A percentile compares a stretch with the other conserved stretches of the same genome.
Conservation (phyloP, 2,888 invertebrate species). For the Molanna angustata region DNA sequence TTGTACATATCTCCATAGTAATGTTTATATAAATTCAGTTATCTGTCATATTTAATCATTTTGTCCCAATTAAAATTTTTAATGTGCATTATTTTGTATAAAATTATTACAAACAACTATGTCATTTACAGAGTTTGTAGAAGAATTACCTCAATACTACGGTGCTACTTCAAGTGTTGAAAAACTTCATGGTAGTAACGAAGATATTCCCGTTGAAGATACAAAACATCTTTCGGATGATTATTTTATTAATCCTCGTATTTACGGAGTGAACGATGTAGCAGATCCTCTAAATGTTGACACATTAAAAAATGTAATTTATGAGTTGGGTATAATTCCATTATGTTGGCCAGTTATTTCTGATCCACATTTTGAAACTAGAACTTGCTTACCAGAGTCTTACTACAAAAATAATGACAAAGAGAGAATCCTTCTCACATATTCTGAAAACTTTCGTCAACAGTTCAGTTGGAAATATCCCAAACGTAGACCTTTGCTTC, state of each 20-base stretch:
- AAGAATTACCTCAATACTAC: no score
- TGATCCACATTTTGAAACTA: slow-evolving; percentile 56
- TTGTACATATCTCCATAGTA: no score
- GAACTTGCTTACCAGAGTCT: slow-evolving; percentile 60
- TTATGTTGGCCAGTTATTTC: slow-evolving; percentile 62
- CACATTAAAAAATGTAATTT: slow-evolving; percentile 57
- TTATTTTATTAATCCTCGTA: slow-evolving; percentile 38
- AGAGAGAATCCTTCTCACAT: slow-evolving; percentile 67
- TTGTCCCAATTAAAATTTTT: no score
- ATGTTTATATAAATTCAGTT: no score
- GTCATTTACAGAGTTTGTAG: no score
- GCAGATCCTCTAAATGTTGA: slow-evolving; percentile 49
- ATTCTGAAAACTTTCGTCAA: slow-evolving; percentile 74
- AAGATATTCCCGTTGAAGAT: slow-evolving; percentile 15
- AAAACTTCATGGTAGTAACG: no score
- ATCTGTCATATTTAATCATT: no score
- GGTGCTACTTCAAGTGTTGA: no score
- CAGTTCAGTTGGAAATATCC: slow-evolving; percentile 62
- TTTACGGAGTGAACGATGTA: slow-evolving; percentile 43
- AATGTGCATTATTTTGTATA: no score
- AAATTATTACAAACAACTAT: no score
- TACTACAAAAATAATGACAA: slow-evolving; percentile 67
- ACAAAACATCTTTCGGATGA: slow-evolving; percentile 3
- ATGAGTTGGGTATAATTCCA: slow-evolving; percentile 60
- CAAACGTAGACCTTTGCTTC: slow-evolving; percentile 62